These are phyloP conservation scores for Deladenus siricidicola DNA, from an alignment of 2,888 invertebrate genomes.

Conservation along the genomic window DNA sequence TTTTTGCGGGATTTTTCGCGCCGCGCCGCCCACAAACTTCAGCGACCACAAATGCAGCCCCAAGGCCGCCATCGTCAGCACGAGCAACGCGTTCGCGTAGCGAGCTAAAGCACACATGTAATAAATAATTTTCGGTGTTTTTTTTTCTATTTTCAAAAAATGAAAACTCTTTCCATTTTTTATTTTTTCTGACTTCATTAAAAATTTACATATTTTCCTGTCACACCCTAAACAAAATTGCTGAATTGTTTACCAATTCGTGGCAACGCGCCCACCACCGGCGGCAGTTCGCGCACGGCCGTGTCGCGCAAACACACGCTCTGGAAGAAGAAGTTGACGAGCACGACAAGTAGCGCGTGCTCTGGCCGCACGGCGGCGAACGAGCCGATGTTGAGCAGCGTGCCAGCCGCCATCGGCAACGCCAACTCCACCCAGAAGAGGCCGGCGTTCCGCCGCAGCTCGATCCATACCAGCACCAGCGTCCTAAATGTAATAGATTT, in stretches of 20 bases:
- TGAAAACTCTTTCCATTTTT: neutral
- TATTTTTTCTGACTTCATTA: neutral
- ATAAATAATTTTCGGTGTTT: no score
- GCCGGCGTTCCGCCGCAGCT: conserved; percentile 17
- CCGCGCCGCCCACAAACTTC: neutral
- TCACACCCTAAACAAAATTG: neutral
- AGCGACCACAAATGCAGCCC: conserved; percentile 16
- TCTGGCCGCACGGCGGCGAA: conserved; percentile 24
- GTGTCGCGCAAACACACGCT: conserved; percentile 36
- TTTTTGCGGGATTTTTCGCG: no score
- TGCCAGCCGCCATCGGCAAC: conserved; percentile 19
- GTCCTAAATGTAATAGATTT: conserved; percentile 18
- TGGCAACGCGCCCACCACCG: conserved; percentile 24
- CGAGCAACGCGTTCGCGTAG: no score
- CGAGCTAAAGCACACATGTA: no score
- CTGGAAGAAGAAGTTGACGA: conserved; percentile 36
- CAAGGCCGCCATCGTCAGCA: conserved; percentile 19
- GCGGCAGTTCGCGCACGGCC: conserved; percentile 29
- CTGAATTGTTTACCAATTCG: conserved; percentile 18
- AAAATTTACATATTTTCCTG: neutral
- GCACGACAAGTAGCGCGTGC: conserved; percentile 26
- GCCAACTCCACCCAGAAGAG: conserved; percentile 25
- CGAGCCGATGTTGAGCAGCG: conserved; percentile 26
- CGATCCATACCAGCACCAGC: conserved; percentile 23
- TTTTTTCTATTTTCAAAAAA: no score